Base-by-base conservation (phyloP, 2,888 invertebrate species). In the Meganola albula region DNA sequence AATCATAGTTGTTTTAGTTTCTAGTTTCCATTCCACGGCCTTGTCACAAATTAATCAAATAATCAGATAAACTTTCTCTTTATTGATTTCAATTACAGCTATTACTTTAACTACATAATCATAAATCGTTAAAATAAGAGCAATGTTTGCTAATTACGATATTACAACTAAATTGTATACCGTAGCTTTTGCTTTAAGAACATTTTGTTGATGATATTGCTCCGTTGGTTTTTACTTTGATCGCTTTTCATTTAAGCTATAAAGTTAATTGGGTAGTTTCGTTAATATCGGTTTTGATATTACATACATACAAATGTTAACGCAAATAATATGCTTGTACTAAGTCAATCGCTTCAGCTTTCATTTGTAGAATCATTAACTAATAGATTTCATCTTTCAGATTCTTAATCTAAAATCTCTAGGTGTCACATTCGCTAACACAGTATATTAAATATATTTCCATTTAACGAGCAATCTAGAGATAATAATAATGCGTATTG, bases 161-260 rank as follows among this genome's bases (percentile, higher is more conserved):
- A 58, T 68, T 70, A 75, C 70, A 75, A 59, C 60, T 38, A 53
- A 58, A 58, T 63, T 53, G 50, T 44, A 44, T 29, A 31, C 7
- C 20, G 20, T n/a, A n/a, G 4, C 20, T 16, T 4, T 16, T 16
- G 6, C 16, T 16, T 4, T 16, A 6, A 4, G 6, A 16, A n/a
- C n/a, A n/a, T n/a, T n/a, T n/a, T n/a, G n/a, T n/a, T n/a, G n/a
- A n/a, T n/a, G n/a, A n/a, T n/a, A n/a, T n/a, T n/a, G n/a, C n/a
- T n/a, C n/a, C 27, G 33, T 40, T 37, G 40, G 35, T 27, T 42
- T 41, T 44, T 49, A 43, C 38, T 32, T 28, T 12, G 22, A 32
- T 23, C 12, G 20, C n/a, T 20, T 20, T 20, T n/a, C 20, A 20
- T 20, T n/a, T 7, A 20, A 3, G 3, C 20, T 20, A 20, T 20